Percentiles rank a stretch among this genome's conserved stretches.
These are phyloP conservation scores for Setophaga coronata DNA, from an alignment of 2,113 vertebrate species.

Conservation along the genomic window DNA sequence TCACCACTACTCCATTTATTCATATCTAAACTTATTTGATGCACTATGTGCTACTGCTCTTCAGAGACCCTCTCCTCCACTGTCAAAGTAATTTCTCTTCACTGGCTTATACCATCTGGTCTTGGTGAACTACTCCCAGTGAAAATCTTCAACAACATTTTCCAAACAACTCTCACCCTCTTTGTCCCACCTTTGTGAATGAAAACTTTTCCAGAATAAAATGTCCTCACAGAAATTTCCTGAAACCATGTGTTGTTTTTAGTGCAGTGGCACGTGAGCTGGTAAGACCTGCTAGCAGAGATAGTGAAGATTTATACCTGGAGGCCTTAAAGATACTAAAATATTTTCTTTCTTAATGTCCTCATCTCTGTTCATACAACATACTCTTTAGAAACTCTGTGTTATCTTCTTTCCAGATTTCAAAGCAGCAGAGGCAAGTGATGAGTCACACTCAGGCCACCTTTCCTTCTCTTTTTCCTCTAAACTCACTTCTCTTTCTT, in stretches of 20 bases:
- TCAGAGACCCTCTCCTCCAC: background rate
- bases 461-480: background rate
- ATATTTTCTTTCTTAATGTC: background rate
- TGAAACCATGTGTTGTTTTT: background rate
- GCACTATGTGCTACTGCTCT: background rate
- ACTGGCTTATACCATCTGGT: background rate
- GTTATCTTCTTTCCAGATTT: background rate
- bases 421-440: background rate
- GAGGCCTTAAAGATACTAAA: background rate
- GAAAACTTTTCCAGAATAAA: background rate
- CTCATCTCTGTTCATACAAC: background rate
- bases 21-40: background rate
- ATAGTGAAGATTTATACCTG: background rate
- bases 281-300: background rate
- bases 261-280: rapidly evolving
- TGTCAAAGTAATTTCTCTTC: background rate
- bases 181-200: background rate
- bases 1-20: background rate
- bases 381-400: background rate
- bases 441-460: background rate
- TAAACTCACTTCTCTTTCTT: background rate
- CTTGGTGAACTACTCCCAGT: background rate
- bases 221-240: background rate
- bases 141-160: background rate
- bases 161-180: background rate